A percentile compares a stretch with the other conserved stretches of the same genome.
Conservation (phyloP, 1,140 invertebrate genomes). For the Vollenhovia emeryi region DNA sequence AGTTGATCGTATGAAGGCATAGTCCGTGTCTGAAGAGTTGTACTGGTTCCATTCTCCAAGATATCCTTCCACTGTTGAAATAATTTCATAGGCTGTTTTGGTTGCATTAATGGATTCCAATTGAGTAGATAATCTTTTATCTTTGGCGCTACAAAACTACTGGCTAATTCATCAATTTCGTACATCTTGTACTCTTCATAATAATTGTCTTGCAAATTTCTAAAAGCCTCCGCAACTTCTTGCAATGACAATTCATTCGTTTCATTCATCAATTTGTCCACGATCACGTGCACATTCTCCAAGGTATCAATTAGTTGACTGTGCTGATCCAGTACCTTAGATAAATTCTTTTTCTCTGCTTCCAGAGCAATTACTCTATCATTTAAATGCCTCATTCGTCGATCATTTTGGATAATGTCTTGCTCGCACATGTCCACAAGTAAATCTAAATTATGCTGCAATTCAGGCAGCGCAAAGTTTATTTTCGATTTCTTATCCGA, state of each 20-base stretch:
- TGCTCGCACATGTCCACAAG: constrained; percentile 97
- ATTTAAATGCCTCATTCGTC: constrained; percentile 90
- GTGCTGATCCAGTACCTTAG: constrained; percentile 91
- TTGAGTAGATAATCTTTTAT: constrained; percentile 88
- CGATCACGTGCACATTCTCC: constrained; percentile 89
- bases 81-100: constrained; percentile 87
- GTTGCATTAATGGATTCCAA: constrained; percentile 92
- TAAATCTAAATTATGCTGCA: constrained; percentile 96
- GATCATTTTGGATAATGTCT: constrained; percentile 96
- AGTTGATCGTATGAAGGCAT: constrained; percentile 93
- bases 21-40: constrained; percentile 83
- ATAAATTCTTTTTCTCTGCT: constrained; percentile 91
- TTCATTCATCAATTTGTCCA: constrained; percentile 89
- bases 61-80: constrained; percentile 91
- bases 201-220: constrained; percentile 89
- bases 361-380: constrained; percentile 93
- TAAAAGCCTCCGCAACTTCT: constrained; percentile 91
- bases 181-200: constrained; percentile 88
- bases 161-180: constrained; percentile 88
- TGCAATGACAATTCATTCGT: constrained; percentile 88
- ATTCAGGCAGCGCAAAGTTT: constrained; percentile 93
- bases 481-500: constrained; percentile 87
- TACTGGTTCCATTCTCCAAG: constrained; percentile 85
- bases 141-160: constrained; percentile 88
- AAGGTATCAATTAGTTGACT: constrained; percentile 90